Conservation (phyloP, 1,140 invertebrate species). For the Rhagoletis pomonella region DNA sequence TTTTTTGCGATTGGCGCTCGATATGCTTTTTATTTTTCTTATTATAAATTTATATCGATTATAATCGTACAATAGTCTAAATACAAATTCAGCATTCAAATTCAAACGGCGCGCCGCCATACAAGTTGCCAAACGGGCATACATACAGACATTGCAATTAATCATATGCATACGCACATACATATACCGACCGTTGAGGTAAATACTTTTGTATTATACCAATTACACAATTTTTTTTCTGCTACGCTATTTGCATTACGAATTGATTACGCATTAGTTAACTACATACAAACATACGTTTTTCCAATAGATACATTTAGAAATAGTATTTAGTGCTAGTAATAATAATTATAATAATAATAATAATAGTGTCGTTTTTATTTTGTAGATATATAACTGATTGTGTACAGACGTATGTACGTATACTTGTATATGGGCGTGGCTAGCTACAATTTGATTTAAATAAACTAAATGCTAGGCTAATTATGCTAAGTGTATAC, state of each 20-base stretch:
- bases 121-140: not conserved
- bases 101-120: not conserved
- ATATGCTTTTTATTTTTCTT: no score
- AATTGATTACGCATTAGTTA: constrained; percentile 29
- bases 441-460: constrained; percentile 24
- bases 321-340: not conserved
- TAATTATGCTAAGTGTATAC: not conserved
- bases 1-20: no score
- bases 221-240: not conserved
- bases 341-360: not conserved
- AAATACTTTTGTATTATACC: constrained; percentile 1
- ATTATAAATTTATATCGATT: not conserved
- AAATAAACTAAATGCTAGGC: constrained; percentile 38
- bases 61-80: not conserved
- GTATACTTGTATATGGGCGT: constrained; percentile 17
- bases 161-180: not conserved
- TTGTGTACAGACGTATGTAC: constrained; percentile 25
- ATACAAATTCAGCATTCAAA: not conserved
- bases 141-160: not conserved
- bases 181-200: not conserved
- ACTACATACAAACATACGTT: constrained; percentile 4
- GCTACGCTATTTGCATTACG: not conserved
- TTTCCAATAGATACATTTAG: not conserved
- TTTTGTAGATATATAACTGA: not conserved
- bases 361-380: not conserved